phyloP scores from a whole-genome alignment of 2,888 invertebrate genomes.

The Phyto melanocephala region DNA sequence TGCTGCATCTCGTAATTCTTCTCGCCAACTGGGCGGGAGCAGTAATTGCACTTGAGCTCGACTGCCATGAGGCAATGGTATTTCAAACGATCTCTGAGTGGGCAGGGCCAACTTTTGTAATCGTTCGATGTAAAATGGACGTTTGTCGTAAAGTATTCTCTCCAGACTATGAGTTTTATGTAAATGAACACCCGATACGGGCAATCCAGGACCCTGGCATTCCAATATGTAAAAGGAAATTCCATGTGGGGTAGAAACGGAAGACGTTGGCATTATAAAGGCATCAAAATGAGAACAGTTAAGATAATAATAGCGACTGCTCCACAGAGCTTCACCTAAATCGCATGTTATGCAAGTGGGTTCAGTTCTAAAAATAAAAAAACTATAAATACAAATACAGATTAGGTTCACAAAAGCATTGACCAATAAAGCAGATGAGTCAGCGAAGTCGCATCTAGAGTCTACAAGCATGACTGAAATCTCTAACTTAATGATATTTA shows the following conservation, averaged over 20 bases:
- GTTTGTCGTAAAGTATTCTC: slow-evolving; percentile 87
- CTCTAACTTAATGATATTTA: not conserved
- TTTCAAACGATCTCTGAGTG: slow-evolving; percentile 89
- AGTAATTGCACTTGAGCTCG: slow-evolving; percentile 92
- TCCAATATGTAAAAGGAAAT: slow-evolving; percentile 86
- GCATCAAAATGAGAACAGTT: slow-evolving; percentile 94
- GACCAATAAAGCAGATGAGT: not conserved
- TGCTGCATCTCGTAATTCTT: slow-evolving; percentile 90
- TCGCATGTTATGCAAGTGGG: slow-evolving; percentile 94
- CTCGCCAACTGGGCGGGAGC: slow-evolving; percentile 92
- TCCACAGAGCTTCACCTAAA: slow-evolving; percentile 86
- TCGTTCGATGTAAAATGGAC: slow-evolving; percentile 83
- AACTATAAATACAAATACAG: slow-evolving; percentile 24
- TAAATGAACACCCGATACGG: slow-evolving; percentile 88
- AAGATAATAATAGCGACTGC: slow-evolving; percentile 87
- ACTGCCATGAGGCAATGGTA: slow-evolving; percentile 90
- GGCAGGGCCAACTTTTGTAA: slow-evolving; percentile 90
- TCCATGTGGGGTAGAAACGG: slow-evolving; percentile 76
- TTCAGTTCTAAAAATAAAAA: slow-evolving; percentile 79
- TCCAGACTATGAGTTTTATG: slow-evolving; percentile 87
- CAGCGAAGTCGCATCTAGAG: not conserved
- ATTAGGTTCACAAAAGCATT: slow-evolving; percentile 27
- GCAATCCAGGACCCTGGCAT: slow-evolving; percentile 95
- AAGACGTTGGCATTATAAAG: slow-evolving; percentile 82
- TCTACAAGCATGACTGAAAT: not conserved